Evolutionary conservation across 2,888 invertebrate genomes (phyloP), one percentile per base, ranked within the genome.

Genomic region (Callyntrura guangdongensis): DNA sequence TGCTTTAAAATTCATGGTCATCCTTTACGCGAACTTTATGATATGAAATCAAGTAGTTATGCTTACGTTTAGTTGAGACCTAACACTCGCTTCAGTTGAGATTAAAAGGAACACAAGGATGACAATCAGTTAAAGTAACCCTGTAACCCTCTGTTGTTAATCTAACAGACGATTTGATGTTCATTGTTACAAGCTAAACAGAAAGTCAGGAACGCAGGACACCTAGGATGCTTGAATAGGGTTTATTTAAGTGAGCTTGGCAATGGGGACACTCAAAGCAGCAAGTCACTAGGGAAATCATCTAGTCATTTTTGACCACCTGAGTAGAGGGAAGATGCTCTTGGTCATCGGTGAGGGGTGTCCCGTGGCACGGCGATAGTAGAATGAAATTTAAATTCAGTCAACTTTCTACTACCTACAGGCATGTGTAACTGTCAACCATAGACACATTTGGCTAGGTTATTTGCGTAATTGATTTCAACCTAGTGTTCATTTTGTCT

Each of bases 221-320:
- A 86, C 56, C 72, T 74, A 56, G 1, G 61, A 36, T 45, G 36
- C 61, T 53, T 14, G 49, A 0, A 11, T 77, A 53, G n/a, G 17
- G n/a, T 53, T 77, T 77, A 77, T 77, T 36, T 72, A 45, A 81
- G 36, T 27, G 17, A 61, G 36, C 3, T 11, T 59, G 61, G 61
- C 27, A 53, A 56, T 27, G 14, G 81, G 61, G 81, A 81, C 20
- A 36, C 12, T 36, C 45, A 5, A 59, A 17, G 20, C 36, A n/a
- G 59, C 77, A 67, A 56, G 45, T 85, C 77, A 47, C 27, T 27
- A 36, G 86, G 86, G 86, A 87, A 79, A 67, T 64, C 12, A 79
- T 87, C 79, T 53, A 87, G 49, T 79, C 59, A 86, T 74, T 67
- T 83, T 53, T 53, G 86, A 79, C 86, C 86, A 87, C 86, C 86